Evolutionary conservation across 2,797 vertebrate genomes (phyloP), one percentile per base, ranked within the genome.

Genomic region (Spizella passerina): DNA sequence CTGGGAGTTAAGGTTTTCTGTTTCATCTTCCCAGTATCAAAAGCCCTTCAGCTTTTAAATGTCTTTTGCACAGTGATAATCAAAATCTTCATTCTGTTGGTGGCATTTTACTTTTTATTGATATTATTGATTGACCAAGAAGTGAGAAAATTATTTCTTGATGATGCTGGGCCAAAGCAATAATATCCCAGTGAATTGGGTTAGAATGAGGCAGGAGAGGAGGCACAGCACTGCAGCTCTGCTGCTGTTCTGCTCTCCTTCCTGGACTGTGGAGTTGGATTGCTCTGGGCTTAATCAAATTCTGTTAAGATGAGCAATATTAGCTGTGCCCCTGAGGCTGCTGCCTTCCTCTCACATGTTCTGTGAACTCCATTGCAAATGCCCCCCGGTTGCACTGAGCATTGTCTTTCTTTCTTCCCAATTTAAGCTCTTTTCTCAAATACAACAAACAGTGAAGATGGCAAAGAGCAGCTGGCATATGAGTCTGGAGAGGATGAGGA

Each of bases 401-500:
- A 68, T 17, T 61, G 9, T 22, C 49, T 43, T 18, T 55, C 49
- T 69, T 16, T 60, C 68, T 90, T 76, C 57, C 64, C 81, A 53
- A 77, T 65, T 71, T 52, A 94, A 98, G 98, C 98, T 83, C 96
- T 98, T 57, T 98, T 98, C 93, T 97, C 97, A 69, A 96, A 96
- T 60, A 96, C 97, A 19, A 94, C 82, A 53, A 97, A 94, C 61
- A 93, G 75, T 5, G 96, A 97, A 30, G 88, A 77, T 6, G 95
- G 89, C 61, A 98, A 97, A 86, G 90, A 96, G 59, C 97, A 95
- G 75, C 89, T 97, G 90, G 95, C 97, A 3, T 97, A 91, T 0
- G 98, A 97, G 57, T 98, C 96, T 41, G 98, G 96, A 39, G 99
- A 98, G 1, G 97, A 98, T 1, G 98, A 98, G 12, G 98, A 98